Conservation (phyloP, 2,888 invertebrate species). For the Drosophila rellima region DNA sequence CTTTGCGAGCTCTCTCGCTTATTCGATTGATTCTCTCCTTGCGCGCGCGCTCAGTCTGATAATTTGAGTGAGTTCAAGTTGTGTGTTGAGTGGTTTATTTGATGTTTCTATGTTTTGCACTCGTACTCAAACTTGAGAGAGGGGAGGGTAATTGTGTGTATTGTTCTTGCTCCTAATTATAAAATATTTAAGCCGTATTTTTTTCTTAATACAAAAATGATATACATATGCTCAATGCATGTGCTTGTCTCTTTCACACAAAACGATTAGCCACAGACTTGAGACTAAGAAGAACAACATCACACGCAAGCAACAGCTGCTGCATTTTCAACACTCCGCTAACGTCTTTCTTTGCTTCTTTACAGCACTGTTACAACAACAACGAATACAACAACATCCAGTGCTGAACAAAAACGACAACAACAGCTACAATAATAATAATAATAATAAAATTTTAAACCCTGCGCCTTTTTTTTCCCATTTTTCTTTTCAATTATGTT, state of each 20-base stretch:
- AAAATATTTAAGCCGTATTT: slow-evolving; percentile 18
- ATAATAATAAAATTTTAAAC: slow-evolving; percentile 13
- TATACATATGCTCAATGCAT: slow-evolving; percentile 11
- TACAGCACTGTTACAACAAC: slow-evolving; percentile 37
- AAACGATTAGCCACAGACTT: slow-evolving; percentile 15
- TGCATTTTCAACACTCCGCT: slow-evolving; percentile 42
- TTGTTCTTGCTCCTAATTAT: slow-evolving; percentile 17
- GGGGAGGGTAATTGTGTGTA: slow-evolving; percentile 1
- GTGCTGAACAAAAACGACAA: slow-evolving; percentile 1
- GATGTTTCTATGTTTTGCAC: slow-evolving; percentile 31
- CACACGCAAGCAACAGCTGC: slow-evolving; percentile 62
- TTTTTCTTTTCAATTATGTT: slow-evolving; percentile 43
- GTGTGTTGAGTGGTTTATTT: slow-evolving; percentile 28
- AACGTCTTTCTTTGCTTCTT: slow-evolving; percentile 29
- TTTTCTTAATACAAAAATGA: not conserved
- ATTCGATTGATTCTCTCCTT: slow-evolving; percentile 14
- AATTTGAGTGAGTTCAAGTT: slow-evolving; percentile 42
- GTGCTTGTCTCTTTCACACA: slow-evolving; percentile 14
- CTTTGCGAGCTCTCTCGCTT: slow-evolving; percentile 15
- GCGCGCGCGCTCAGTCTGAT: slow-evolving; percentile 37
- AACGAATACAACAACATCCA: slow-evolving; percentile 11
- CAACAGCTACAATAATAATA: slow-evolving; percentile 8
- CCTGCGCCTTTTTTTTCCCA: slow-evolving; percentile 2
- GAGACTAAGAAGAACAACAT: slow-evolving; percentile 28
- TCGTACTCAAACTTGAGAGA: not conserved